A percentile compares a stretch with the other conserved stretches of the same genome.
Conservation (phyloP, 2,797 vertebrate genomes). For the Sebastes variabilis region DNA sequence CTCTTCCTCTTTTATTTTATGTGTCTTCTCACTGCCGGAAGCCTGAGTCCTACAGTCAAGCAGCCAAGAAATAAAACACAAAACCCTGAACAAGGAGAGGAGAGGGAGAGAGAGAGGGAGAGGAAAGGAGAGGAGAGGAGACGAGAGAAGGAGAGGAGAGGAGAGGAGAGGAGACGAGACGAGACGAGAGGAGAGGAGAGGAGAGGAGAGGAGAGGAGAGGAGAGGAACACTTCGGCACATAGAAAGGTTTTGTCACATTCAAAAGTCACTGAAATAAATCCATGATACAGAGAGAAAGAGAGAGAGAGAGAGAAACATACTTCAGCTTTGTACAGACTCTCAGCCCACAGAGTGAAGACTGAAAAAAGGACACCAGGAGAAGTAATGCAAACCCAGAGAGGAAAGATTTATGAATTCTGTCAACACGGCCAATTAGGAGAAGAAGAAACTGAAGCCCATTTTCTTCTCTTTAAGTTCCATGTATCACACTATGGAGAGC, state of each 20-base stretch:
- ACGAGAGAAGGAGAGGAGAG: background rate
- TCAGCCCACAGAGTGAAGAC: conserved; percentile 1
- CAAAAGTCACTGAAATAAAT: conserved; percentile 8
- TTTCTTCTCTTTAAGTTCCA: background rate
- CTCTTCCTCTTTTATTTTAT: background rate
- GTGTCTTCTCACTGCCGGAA: conserved; percentile 2
- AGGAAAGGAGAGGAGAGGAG: background rate
- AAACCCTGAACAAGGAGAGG: background rate
- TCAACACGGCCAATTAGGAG: conserved; percentile 20
- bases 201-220: too few relatives aligned
- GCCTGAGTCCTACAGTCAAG: conserved; percentile 6
- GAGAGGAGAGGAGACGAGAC: too few relatives aligned
- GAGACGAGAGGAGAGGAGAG: background rate
- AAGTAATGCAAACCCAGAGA: conserved; percentile 33
- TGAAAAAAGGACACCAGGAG: conserved; percentile 8
- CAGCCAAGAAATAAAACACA: conserved; percentile 3
- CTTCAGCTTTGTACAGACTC: background rate
- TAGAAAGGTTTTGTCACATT: conserved; percentile 10
- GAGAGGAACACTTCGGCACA: background rate
- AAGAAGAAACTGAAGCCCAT: background rate
- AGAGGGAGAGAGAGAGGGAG: background rate
- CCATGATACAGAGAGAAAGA: background rate
- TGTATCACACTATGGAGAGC: background rate
- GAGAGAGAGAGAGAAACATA: background rate
- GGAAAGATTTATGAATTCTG: conserved; percentile 47